Base-by-base conservation (phyloP, 2,797 vertebrate genomes). In the Protonibea diacanthus region DNA sequence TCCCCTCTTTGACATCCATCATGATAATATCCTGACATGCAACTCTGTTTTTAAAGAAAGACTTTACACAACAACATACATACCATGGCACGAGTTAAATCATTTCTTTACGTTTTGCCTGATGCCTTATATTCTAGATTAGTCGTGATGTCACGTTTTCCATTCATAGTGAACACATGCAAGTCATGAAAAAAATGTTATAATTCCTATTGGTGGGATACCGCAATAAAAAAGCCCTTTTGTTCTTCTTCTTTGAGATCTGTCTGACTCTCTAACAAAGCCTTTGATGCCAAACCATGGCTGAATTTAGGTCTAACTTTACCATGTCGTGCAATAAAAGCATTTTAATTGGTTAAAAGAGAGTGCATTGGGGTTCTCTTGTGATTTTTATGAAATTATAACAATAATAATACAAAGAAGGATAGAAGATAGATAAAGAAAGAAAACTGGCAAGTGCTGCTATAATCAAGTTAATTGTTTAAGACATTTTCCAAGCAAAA, bases 1-100 rank as follows among this genome's bases (percentile, higher is more conserved):
- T 60, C 51, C 57, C 5, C 53, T 62, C 51, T 74, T 82, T 85
- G 78, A 84, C 77, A 87, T 66, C 69, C 61, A 59, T 79, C 74
- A 84, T 77, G 73, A 76, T 78, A 51, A 82, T 49, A 72, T 75
- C 14, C 62, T 57, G 44, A 52, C 48, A 17, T 61, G 73, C 44
- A 5, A 65, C 63, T 69, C n/a, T 51, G 49, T 18, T 64, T 78
- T 81, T 20, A n/a, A 71, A 65, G 51, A 21, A 70, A 27, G 40
- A 76, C 11, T 63, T 66, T 17, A 45, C 65, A 66, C 20, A 5
- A 12, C 48, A 56, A 29, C 49, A 60, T 29, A 11, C 14, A 56
- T 18, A 58, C 42, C 18, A 56, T 11, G 6, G 2, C 8, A 56
- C 17, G 18, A 57, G 27, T 49, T 66, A 38, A 75, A 74, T 47